Evolutionary conservation across 2,797 vertebrate genomes (phyloP), one percentile per base, ranked within the genome.

Genomic region (Myotis daubentonii): DNA sequence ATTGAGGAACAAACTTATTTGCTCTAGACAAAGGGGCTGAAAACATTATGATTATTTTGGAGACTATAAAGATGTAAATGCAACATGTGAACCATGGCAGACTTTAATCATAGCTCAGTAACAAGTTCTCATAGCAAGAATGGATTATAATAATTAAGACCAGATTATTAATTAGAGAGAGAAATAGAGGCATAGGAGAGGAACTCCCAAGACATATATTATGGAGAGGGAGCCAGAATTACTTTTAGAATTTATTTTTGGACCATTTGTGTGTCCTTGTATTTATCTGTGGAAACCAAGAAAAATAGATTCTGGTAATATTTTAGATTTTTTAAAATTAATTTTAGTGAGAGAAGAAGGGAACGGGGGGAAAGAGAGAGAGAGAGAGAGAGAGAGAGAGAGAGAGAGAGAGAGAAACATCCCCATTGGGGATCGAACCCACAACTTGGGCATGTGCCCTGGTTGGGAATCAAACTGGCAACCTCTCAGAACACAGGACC

Each of bases 201-300:
- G 4, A 66, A 65, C 66, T 87, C 85, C 71, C n/a, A 93, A 89
- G 30, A 8, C 8, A 68, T 2, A 5, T 65, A 62, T 38, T 91
- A 68, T 36, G 25, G 44, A 70, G 33, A 57, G 30, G 76, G 28
- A 51, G 49, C 8, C 53, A 93, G 44, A 84, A 55, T 44, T 93
- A 33, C 47, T 89, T 89, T 82, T 47, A 47, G 41, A 75, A 75
- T 84, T 83, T 81, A 91, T 78, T 76, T 93, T 62, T 41, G 55
- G 6, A 60, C 30, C 51, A 36, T 74, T 33, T 66, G 8, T 60
- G 22, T 75, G 23, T 51, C 55, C 28, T 87, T 87, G 33, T 23
- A 6, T 83, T 85, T 94, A 33, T 94, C 51, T 85, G 8, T 79
- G 23, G 80, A 87, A 70, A 22, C 33, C 72, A 65, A 36, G 23